These are phyloP conservation scores for Brachyistius frenatus DNA, from an alignment of 2,113 vertebrate species.

Conservation along the genomic window DNA sequence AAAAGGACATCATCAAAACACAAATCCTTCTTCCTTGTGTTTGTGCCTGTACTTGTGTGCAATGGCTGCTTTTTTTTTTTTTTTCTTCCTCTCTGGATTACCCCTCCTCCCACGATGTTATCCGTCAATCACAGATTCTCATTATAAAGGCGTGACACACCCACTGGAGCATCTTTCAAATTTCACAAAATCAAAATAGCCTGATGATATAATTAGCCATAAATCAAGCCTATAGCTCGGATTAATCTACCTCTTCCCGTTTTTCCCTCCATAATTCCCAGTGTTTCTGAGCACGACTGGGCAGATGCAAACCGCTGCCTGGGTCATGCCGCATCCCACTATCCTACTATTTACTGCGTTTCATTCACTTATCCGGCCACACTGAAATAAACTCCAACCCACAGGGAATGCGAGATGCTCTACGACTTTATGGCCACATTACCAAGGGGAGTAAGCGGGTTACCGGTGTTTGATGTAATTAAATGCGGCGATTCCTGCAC, in stretches of 20 bases:
- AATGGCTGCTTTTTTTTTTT: neutral
- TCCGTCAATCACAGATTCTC: slow-evolving; percentile 58
- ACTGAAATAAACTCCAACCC: slow-evolving; percentile 55
- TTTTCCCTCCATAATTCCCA: slow-evolving; percentile 21
- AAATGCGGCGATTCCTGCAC: slow-evolving; percentile 21
- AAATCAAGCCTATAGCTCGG: slow-evolving; percentile 21
- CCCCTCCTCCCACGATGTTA: slow-evolving; percentile 49
- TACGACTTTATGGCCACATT: slow-evolving; percentile 30
- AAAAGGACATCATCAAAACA: slow-evolving; percentile 60
- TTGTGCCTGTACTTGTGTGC: neutral
- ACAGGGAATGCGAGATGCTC: slow-evolving; percentile 22
- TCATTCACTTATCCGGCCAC: slow-evolving; percentile 46
- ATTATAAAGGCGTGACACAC: slow-evolving; percentile 65
- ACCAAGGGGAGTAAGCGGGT: slow-evolving; percentile 17
- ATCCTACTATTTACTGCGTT: slow-evolving; percentile 53
- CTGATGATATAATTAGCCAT: slow-evolving; percentile 14
- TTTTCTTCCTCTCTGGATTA: slow-evolving; percentile 2
- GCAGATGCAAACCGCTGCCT: slow-evolving; percentile 67
- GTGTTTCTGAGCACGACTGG: slow-evolving; percentile 42
- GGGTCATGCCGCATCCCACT: slow-evolving; percentile 69
- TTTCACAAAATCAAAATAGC: slow-evolving; percentile 17
- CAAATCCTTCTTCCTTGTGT: slow-evolving; percentile 26
- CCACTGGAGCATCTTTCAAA: slow-evolving; percentile 55
- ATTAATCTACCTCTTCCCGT: neutral
- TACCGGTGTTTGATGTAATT: neutral